Base-by-base conservation (phyloP, 2,797 vertebrate genomes). In the Tauraco hartlaubi region DNA sequence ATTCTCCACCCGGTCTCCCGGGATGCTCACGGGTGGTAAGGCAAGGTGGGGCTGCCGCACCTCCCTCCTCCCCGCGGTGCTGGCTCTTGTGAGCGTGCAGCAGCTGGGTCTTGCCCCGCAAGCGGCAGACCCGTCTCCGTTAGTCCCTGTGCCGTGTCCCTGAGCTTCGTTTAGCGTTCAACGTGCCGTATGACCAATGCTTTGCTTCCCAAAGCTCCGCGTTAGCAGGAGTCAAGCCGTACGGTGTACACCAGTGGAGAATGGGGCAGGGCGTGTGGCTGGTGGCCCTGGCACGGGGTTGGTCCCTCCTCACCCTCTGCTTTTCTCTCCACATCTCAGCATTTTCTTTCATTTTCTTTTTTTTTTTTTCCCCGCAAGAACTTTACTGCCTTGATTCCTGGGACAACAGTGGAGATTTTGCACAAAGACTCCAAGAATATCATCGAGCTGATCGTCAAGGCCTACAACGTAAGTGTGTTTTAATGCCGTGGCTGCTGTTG, bases 371-470 rank as follows among this genome's bases (percentile, higher is more conserved):
- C 29, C 21, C 4, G 4, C 26, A 97, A 99, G 99, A 99, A 99
- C 91, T 99, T 99, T 44, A 99, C 99, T 3, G 98, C 98, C 2
- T 97, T 99, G 87, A 99, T 99, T 85, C 99, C 99, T 55, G 99
- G 99, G 92, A 99, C 99, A 7, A 99, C 99, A 1, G 99, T 99
- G 44, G 99, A 99, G 96, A 99, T 99, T 98, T 98, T 99, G 93
- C 99, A 99, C 72, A 98, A 98, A 97, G 99, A 99, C 97, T 99
- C 99, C 31, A 99, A 99, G 97, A 99, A 99, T 82, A 99, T 99
- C 29, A 99, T 99, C n/a, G 99, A 99, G 68, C 98, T 99, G 90
- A 99, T 99, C 12, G 97, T 99, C 73, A 97, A 98, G 28, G 99
- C 99, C 2, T 99, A 99, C 97, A 99, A 98, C 4, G 99, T 99